A percentile compares a stretch with the other conserved stretches of the same genome.
These are phyloP conservation scores for Huso huso DNA, from an alignment of 2,797 vertebrate genomes.

Conservation along the genomic window DNA sequence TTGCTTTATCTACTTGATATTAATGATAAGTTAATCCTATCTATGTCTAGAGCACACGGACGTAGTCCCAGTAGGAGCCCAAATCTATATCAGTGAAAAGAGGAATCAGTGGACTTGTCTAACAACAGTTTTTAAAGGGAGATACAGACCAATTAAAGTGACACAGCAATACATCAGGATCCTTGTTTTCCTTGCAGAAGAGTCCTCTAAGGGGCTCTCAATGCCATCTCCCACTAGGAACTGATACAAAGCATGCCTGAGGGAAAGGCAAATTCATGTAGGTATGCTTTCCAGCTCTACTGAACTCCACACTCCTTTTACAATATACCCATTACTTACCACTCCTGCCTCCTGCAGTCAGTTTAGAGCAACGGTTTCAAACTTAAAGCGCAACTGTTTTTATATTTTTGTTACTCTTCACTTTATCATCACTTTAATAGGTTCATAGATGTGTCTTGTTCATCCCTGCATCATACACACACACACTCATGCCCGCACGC, in stretches of 20 bases:
- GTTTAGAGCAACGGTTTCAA: background rate
- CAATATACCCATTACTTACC: background rate
- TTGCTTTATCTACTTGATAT: background rate
- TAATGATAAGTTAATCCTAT: background rate
- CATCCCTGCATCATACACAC: no score
- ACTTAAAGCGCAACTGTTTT: no score
- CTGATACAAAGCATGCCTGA: background rate
- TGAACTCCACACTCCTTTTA: background rate
- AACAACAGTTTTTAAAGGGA: constrained; percentile 1
- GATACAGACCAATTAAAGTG: background rate
- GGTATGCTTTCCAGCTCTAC: no score
- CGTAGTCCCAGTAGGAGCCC: background rate
- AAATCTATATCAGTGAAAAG: background rate
- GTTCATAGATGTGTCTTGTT: no score
- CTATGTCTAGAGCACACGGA: background rate
- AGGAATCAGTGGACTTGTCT: background rate
- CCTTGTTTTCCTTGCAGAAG: background rate
- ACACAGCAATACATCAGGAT: background rate
- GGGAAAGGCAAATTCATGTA: background rate
- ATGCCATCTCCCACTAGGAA: background rate
- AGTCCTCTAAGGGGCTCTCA: background rate
- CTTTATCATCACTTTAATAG: no score
- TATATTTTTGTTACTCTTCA: no score
- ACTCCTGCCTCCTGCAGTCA: background rate
- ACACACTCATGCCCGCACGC: no score